phyloP scores from a whole-genome alignment of 1,140 invertebrate species.

The Heliconius melpomene region DNA sequence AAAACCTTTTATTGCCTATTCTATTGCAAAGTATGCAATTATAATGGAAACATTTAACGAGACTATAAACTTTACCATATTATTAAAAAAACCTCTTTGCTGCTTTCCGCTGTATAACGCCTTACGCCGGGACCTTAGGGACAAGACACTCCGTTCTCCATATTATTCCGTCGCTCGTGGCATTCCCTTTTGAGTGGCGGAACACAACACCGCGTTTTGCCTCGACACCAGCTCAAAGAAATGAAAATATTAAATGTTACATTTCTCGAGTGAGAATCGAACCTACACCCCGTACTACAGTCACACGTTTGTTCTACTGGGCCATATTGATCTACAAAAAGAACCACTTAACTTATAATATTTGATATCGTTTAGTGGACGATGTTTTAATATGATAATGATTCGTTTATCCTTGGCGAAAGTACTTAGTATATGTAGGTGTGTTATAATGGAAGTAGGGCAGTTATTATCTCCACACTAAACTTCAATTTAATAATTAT shows the following conservation, averaged over 20 bases:
- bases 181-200: too few relatives aligned
- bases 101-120: too few relatives aligned
- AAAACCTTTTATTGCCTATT: constrained; percentile 18
- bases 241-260: too few relatives aligned
- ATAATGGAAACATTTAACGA: constrained; percentile 51
- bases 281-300: too few relatives aligned
- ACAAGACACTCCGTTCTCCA: too few relatives aligned
- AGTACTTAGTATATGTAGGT: constrained; percentile 8
- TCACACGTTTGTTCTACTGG: too few relatives aligned
- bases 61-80: constrained; percentile 44
- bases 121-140: too few relatives aligned
- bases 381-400: constrained; percentile 43
- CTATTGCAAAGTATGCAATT: constrained; percentile 37
- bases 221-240: too few relatives aligned
- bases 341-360: constrained; percentile 14
- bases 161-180: too few relatives aligned
- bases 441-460: neutral
- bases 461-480: constrained; percentile 20
- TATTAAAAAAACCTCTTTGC: constrained; percentile 35
- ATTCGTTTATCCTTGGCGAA: constrained; percentile 26
- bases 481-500: constrained; percentile 31
- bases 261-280: too few relatives aligned
- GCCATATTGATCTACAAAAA: too few relatives aligned
- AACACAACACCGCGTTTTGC: too few relatives aligned
- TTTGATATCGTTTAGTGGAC: constrained; percentile 41